Evolutionary conservation across 2,797 vertebrate species (phyloP), one percentile per base, ranked within the genome.

Genomic region (Pteropus rufus): DNA sequence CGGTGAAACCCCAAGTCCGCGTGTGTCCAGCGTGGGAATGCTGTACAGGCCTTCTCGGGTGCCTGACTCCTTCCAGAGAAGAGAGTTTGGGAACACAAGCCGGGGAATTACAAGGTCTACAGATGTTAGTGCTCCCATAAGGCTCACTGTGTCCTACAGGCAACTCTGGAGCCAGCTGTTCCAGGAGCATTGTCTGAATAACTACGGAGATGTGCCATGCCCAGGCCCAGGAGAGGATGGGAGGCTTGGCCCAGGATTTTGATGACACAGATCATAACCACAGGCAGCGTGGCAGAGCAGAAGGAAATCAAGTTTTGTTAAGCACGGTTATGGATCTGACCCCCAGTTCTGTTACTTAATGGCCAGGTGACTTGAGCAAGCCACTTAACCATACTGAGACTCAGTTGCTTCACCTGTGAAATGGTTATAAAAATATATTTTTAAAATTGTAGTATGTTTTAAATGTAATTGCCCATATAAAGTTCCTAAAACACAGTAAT

Each of bases 331-430:
- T 19, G 5, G 8, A 83, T 18, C 46, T 67, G 88, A 95, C 76
- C 34, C 24, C 31, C 19, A 34, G 5, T 21, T 77, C 62, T 88
- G n/a, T 31, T 7, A 5, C 18, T 46, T 44, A 44, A 67, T 49
- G 21, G 3, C 39, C 87, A 95, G n/a, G 26, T 31, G 46, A 73
- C 26, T 82, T 52, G 8, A 89, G 62, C 24, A 69, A 84, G 49
- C n/a, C 39, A 67, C n/a, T 36, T 67, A 49, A 34, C n/a, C 49
- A 86, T 85, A 41, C 39, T 44, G n/a, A 70, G 8, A 36, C 26
- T 93, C 46, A 39, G 26, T 88, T 76, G 94, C 81, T 44, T 90
- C 21, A 21, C 69, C 76, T 69, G 26, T 56, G 52, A 82, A 76
- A 34, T 75, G 69, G 14, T 15, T 80, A 11, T 41, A 76, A 49